Evolutionary conservation across 2,888 invertebrate genomes (phyloP).

Genomic region (Melinaea marsaeus): DNA sequence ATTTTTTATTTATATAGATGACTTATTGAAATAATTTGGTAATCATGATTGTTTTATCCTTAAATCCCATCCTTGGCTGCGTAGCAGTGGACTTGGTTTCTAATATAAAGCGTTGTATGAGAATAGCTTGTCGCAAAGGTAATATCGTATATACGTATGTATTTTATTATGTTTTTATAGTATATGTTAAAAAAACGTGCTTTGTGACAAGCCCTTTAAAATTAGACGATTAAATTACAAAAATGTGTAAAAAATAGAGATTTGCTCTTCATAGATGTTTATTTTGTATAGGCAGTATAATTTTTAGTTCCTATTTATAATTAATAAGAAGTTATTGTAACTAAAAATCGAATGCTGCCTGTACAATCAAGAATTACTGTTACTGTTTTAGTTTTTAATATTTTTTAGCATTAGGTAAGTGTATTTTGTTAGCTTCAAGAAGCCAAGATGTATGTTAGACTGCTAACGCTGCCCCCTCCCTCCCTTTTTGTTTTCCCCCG

Average conservation of each 20-base stretch:
- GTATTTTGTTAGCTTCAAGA: slow-evolving; percentile 77
- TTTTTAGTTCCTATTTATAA: slow-evolving; percentile 40
- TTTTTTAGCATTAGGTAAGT: slow-evolving; percentile 74
- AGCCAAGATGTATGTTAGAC: slow-evolving; percentile 77
- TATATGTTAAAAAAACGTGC: slow-evolving; percentile 50
- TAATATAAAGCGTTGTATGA: slow-evolving; percentile 61
- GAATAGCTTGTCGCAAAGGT: slow-evolving; percentile 74
- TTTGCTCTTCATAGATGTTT: slow-evolving; percentile 70
- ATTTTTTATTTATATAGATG: slow-evolving; percentile 15
- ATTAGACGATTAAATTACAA: slow-evolving; percentile 45
- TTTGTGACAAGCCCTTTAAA: slow-evolving; percentile 68
- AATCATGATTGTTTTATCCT: slow-evolving; percentile 30
- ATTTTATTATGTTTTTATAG: slow-evolving; percentile 36
- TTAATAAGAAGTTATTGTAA: slow-evolving; percentile 23
- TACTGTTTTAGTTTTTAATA: slow-evolving; percentile 61
- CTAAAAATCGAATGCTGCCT: slow-evolving; percentile 62
- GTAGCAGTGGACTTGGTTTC: slow-evolving; percentile 78
- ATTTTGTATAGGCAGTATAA: slow-evolving; percentile 72
- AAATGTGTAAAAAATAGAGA: slow-evolving; percentile 71
- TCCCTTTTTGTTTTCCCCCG: slow-evolving; percentile 66
- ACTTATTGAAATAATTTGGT: slow-evolving; percentile 22
- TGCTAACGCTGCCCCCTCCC: slow-evolving; percentile 69
- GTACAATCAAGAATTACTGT: slow-evolving; percentile 49
- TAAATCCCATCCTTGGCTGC: slow-evolving; percentile 54
- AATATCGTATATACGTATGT: slow-evolving; percentile 49